Evolutionary conservation across 2,113 vertebrate genomes (phyloP).

Genomic region (Dipodomys spectabilis): DNA sequence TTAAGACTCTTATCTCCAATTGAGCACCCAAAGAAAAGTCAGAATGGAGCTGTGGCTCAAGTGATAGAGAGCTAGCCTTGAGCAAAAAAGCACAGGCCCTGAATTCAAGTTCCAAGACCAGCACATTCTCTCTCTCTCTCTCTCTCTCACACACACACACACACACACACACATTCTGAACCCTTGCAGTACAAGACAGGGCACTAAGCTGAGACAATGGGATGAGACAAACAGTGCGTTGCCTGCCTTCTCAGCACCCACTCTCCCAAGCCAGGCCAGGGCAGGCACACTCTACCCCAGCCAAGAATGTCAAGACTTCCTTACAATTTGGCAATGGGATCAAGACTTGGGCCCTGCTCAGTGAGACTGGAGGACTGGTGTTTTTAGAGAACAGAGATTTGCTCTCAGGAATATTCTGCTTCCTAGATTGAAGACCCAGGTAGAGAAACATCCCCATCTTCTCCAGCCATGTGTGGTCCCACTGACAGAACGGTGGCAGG

Average conservation of each 20-base stretch:
- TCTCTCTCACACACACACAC: too few relatives aligned
- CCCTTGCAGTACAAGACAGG: too few relatives aligned
- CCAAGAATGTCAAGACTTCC: not conserved
- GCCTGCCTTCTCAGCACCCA: too few relatives aligned
- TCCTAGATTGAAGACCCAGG: not conserved
- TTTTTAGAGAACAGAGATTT: not conserved
- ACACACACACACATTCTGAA: not conserved
- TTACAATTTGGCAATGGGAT: not conserved
- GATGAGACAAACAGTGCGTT: rapidly evolving
- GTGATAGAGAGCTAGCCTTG: too few relatives aligned
- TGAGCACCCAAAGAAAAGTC: too few relatives aligned
- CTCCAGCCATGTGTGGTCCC: not conserved
- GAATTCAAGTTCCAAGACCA: too few relatives aligned
- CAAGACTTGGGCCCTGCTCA: not conserved
- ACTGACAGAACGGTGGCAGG: not conserved
- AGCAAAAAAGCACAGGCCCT: too few relatives aligned
- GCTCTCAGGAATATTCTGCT: not conserved
- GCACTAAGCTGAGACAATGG: rapidly evolving
- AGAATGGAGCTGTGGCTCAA: too few relatives aligned
- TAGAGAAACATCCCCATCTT: not conserved
- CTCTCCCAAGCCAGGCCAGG: too few relatives aligned
- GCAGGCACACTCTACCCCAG: too few relatives aligned
- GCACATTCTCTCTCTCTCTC: too few relatives aligned
- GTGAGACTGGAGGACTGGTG: not conserved
- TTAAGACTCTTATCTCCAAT: too few relatives aligned